Evolutionary conservation across 2,113 vertebrate species (phyloP).

Genomic region (Notiomystis cincta): DNA sequence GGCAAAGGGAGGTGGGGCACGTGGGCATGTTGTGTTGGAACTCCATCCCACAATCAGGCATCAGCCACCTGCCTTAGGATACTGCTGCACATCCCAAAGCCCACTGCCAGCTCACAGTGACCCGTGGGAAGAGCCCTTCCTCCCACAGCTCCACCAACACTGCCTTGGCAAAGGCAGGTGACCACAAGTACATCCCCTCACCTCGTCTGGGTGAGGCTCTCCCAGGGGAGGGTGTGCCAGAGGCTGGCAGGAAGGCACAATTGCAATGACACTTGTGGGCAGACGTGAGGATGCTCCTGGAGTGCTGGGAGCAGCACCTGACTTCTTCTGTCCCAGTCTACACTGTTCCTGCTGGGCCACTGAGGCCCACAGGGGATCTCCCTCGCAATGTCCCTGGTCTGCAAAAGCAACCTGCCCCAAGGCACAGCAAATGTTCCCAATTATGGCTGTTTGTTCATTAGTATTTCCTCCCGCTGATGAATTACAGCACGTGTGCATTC

Average conservation of each 20-base stretch:
- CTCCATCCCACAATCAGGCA: neutral
- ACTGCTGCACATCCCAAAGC: fast-evolving
- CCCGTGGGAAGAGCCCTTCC: neutral
- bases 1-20: neutral
- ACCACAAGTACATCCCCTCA: neutral
- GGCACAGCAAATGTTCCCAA: neutral
- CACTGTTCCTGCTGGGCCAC: neutral
- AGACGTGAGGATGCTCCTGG: fast-evolving
- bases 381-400: neutral
- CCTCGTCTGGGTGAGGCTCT: neutral
- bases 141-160: neutral
- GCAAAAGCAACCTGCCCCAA: neutral
- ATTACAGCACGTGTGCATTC: neutral
- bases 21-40: neutral
- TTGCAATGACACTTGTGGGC: neutral
- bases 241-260: neutral
- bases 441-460: neutral
- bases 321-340: neutral
- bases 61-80: neutral
- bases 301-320: fast-evolving
- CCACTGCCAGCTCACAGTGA: neutral
- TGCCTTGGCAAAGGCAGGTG: neutral
- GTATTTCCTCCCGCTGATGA: neutral
- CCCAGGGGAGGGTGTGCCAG: neutral
- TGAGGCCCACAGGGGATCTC: neutral